Base-by-base conservation (phyloP, 2,888 invertebrate genomes). In the Pharmacophagus antenor region DNA sequence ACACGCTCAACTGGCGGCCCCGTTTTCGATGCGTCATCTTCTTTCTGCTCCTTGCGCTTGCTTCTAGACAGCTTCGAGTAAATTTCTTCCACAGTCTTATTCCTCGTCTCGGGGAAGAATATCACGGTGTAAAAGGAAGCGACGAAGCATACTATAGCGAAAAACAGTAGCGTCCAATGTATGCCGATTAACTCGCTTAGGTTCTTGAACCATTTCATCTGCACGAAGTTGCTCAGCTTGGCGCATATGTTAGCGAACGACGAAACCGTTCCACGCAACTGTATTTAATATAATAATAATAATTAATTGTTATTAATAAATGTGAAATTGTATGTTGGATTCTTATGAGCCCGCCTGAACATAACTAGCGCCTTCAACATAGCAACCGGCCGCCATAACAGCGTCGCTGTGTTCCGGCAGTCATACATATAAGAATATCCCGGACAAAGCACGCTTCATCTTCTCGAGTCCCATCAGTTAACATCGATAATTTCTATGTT, bases 181-280 rank as follows among this genome's bases (percentile, higher is more conserved):
- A 88, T 87, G 27, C 89, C 88, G 55, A 89, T 76, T 1, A 81
- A 62, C 0, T 82, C 80, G 58, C 82, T 82, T 15, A 89, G 71
- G 12, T 73, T 74, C 0, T 83, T 82, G 78, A 90, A 90, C 87
- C 88, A 88, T 65, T 88, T 90, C 70, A 84, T 85, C 64, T 90
- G 89, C 37, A 87, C 62, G 68, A 90, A 90, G 71, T 89, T 90
- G 73, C 87, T 87, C 58, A 88, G 72, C 67, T 90, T 89, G 0
- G 88, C 86, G 66, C 82, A 81, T 18, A 88, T 80, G 77, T 88
- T 90, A 7, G 88, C 84, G 64, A 88, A 79, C 0, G 89, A 77
- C 1, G 88, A 88, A 2, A 90, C 89, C 23, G 85, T 88, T 27
- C 89, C 88, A 0, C 89, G 83, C 1, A 88, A 72, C 89, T 90